Conservation (phyloP, 2,888 invertebrate species). For the Smittia aterrima region DNA sequence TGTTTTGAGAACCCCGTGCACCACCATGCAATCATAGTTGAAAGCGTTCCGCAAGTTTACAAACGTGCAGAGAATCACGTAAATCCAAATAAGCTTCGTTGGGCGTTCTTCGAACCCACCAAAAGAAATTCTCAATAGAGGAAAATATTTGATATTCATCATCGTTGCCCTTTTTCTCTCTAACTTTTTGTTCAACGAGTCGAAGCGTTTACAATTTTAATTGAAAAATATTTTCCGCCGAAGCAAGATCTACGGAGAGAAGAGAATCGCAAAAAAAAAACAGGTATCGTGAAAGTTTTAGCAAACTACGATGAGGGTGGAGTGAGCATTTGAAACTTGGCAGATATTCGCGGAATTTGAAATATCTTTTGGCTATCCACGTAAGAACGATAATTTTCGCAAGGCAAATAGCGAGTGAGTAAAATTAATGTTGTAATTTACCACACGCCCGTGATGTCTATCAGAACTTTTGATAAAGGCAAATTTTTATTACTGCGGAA, state of each 20-base stretch:
- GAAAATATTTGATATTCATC: not conserved
- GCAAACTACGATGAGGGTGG: no score
- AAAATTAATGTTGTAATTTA: no score
- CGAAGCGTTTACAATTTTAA: not conserved
- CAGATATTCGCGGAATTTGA: not conserved
- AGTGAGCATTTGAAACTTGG: no score
- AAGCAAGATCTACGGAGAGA: not conserved
- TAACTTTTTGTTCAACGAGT: not conserved
- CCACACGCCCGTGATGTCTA: no score
- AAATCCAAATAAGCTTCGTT: not conserved
- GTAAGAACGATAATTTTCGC: no score
- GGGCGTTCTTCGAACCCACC: not conserved
- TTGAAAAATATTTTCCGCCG: constrained; percentile 7
- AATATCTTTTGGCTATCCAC: not conserved
- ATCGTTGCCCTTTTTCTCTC: not conserved
- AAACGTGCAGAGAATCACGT: constrained; percentile 36
- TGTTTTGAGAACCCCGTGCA: not conserved
- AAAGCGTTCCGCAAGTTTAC: not conserved
- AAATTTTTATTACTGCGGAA: no score
- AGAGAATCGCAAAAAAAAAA: not conserved
- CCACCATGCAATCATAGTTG: not conserved
- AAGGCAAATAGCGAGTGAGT: no score
- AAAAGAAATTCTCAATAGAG: not conserved
- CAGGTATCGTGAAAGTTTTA: not conserved
- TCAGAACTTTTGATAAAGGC: not conserved